Evolutionary conservation across 2,797 vertebrate species (phyloP).

Genomic region (Chrysocyon brachyurus): DNA sequence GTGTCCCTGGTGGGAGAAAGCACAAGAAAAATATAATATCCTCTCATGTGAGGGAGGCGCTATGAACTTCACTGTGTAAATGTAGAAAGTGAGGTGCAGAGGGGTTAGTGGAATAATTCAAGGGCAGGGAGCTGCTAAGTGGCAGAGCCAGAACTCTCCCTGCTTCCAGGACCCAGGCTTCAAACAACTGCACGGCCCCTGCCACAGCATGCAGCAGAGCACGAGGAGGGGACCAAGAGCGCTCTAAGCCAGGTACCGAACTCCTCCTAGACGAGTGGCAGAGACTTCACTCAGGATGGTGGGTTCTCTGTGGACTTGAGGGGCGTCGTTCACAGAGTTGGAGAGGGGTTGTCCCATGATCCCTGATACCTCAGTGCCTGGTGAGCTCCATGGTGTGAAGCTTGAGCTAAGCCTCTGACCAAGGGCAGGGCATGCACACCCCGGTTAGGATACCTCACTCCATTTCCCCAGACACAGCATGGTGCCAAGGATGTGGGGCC

Average conservation of each 20-base stretch:
- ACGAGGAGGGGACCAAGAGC: rapidly evolving
- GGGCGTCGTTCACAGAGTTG: no score
- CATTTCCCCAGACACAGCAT: neutral
- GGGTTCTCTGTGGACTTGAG: neutral
- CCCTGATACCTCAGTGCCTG: neutral
- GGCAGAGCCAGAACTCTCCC: neutral
- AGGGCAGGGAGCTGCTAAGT: neutral
- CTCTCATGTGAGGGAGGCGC: neutral
- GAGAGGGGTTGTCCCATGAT: neutral
- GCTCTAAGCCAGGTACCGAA: rapidly evolving
- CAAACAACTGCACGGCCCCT: neutral
- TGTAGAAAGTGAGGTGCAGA: neutral
- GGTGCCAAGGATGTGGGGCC: neutral
- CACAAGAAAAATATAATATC: neutral
- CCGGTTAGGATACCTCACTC: rapidly evolving
- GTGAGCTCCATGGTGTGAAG: neutral
- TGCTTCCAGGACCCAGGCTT: neutral
- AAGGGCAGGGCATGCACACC: neutral
- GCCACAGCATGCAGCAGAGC: rapidly evolving
- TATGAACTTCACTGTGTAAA: neutral
- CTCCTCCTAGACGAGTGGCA: neutral
- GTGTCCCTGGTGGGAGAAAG: neutral
- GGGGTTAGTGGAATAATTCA: neutral
- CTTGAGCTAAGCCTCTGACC: neutral
- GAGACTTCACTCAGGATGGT: neutral